A percentile compares a stretch with the other conserved stretches of the same genome.
These are phyloP conservation scores for Apodemus speciosus DNA, from an alignment of 2,113 vertebrate species.

Conservation along the genomic window DNA sequence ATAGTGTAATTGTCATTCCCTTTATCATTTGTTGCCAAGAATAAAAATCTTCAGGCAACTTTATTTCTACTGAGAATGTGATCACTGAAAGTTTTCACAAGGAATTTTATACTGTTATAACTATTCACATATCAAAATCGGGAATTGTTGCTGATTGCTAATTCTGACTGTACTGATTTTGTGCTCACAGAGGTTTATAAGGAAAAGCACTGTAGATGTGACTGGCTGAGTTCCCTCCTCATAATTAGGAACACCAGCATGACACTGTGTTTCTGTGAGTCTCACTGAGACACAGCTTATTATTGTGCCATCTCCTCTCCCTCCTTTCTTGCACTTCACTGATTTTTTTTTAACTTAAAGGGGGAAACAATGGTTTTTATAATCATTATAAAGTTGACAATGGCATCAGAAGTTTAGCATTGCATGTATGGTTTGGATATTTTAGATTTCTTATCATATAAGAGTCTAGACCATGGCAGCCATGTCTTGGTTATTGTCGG, in stretches of 20 bases:
- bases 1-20: not conserved
- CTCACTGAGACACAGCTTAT: not conserved
- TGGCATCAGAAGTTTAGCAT: not conserved
- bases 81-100: not conserved
- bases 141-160: not conserved
- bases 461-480: not conserved
- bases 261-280: not conserved
- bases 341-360: not conserved
- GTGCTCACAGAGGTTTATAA: not conserved
- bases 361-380: not conserved
- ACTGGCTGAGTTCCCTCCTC: not conserved
- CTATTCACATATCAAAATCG: not conserved
- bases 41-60: not conserved
- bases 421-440: not conserved
- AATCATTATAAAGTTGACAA: not conserved
- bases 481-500: not conserved
- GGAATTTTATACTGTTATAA: not conserved
- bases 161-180: not conserved
- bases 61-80: not conserved
- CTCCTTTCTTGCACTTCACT: not conserved
- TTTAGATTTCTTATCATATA: not conserved
- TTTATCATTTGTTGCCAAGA: not conserved
- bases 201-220: not conserved
- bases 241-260: not conserved
- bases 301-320: not conserved